phyloP scores from a whole-genome alignment of 2,797 vertebrate genomes.

The Setipinna tenuifilis region DNA sequence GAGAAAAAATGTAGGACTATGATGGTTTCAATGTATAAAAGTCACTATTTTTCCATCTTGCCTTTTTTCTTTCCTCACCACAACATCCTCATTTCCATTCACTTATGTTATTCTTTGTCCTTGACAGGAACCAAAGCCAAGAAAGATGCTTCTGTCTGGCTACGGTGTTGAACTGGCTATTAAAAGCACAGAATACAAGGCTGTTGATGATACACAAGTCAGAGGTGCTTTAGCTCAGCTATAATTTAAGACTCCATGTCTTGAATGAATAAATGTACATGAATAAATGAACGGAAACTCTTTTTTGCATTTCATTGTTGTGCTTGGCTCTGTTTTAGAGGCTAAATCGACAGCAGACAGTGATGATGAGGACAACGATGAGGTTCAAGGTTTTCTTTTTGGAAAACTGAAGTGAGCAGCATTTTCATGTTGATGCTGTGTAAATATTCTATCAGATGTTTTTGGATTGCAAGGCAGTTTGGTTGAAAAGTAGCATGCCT shows the following conservation, averaged over 20 bases:
- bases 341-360: conserved; percentile 69
- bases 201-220: conserved; percentile 88
- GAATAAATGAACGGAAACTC: neutral
- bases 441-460: neutral
- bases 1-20: neutral
- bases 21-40: neutral
- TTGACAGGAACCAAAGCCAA: conserved; percentile 80
- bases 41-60: neutral
- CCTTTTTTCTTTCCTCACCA: neutral
- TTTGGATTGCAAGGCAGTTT: neutral
- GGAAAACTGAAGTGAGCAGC: conserved; percentile 86
- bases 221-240: conserved; percentile 79
- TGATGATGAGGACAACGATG: conserved; percentile 77
- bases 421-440: neutral
- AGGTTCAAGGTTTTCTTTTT: conserved; percentile 95
- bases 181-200: conserved; percentile 98
- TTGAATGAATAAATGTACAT: conserved; percentile 12
- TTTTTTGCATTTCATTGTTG: conserved; percentile 24
- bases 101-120: conserved; percentile 1
- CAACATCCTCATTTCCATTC: neutral
- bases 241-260: conserved; percentile 30
- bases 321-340: conserved; percentile 67
- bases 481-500: neutral
- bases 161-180: conserved; percentile 96
- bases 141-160: conserved; percentile 90